Percentiles rank a stretch among this genome's conserved stretches.
Conservation (phyloP, 2,888 invertebrate genomes). For the Endomychus coccineus region DNA sequence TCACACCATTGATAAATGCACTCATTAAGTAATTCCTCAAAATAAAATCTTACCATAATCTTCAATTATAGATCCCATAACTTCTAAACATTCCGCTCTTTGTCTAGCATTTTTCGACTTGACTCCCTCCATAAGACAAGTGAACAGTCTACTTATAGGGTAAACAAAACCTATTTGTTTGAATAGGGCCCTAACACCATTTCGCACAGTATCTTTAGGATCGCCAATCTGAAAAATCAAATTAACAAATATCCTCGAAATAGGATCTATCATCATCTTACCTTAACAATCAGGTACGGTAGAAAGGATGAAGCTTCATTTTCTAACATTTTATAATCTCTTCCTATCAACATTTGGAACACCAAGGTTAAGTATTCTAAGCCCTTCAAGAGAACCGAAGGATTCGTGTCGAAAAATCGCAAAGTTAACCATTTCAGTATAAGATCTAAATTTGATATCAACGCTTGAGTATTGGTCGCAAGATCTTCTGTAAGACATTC, state of each 20-base stretch:
- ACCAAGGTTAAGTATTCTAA: slow-evolving; percentile 82
- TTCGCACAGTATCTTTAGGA: slow-evolving; percentile 89
- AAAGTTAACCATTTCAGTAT: slow-evolving; percentile 95
- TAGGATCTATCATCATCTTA: slow-evolving; percentile 33
- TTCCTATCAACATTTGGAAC: slow-evolving; percentile 71
- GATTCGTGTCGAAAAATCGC: slow-evolving; percentile 97
- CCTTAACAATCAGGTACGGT: slow-evolving; percentile 91
- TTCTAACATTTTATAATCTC: slow-evolving; percentile 80
- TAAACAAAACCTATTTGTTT: slow-evolving; percentile 80
- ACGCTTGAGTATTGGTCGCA: slow-evolving; percentile 66
- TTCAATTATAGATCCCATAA: slow-evolving; percentile 79
- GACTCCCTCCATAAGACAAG: slow-evolving; percentile 87
- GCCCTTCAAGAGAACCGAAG: slow-evolving; percentile 92
- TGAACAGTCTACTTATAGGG: slow-evolving; percentile 82
- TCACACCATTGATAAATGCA: too few relatives aligned
- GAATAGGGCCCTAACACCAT: slow-evolving; percentile 79
- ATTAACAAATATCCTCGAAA: not conserved
- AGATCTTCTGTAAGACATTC: slow-evolving; percentile 82
- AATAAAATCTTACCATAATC: slow-evolving; percentile 60
- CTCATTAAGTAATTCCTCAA: too few relatives aligned
- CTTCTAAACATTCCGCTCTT: slow-evolving; percentile 91
- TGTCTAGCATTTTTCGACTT: slow-evolving; percentile 96
- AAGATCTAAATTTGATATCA: slow-evolving; percentile 86
- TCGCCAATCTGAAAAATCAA: slow-evolving; percentile 70
- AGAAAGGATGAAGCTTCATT: slow-evolving; percentile 89